Conservation (phyloP, 2,113 vertebrate species). For the Onychostoma macrolepis region DNA sequence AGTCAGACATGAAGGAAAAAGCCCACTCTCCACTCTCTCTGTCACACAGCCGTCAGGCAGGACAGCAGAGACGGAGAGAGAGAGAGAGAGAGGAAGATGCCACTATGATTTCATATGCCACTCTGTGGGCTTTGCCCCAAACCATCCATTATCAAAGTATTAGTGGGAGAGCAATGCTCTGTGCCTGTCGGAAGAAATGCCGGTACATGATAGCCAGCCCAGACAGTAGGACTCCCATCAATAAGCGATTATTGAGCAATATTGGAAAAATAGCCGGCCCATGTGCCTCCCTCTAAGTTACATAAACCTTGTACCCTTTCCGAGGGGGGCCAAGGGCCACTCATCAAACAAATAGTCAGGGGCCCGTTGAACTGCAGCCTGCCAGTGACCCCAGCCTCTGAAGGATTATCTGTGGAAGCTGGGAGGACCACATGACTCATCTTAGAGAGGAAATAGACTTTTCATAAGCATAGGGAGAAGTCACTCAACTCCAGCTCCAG, state of each 20-base stretch:
- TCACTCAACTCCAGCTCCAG: constrained; percentile 14
- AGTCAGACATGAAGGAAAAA: constrained; percentile 93
- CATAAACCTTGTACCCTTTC: constrained; percentile 18
- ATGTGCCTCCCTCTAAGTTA: neutral
- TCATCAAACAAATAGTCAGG: constrained; percentile 56
- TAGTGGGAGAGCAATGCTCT: constrained; percentile 36
- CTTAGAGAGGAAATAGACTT: constrained; percentile 41
- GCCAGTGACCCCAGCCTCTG: constrained; percentile 54
- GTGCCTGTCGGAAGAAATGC: neutral
- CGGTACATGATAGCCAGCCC: neutral
- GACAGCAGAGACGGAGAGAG: constrained; percentile 68
- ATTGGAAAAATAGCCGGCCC: constrained; percentile 6
- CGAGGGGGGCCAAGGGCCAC: constrained; percentile 1
- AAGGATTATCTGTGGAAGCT: constrained; percentile 60
- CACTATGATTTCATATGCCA: constrained; percentile 35
- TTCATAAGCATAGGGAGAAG: constrained; percentile 35
- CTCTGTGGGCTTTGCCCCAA: constrained; percentile 34
- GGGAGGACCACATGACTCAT: constrained; percentile 30
- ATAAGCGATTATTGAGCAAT: constrained; percentile 18
- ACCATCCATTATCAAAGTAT: constrained; percentile 63
- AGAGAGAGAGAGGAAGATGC: constrained; percentile 50
- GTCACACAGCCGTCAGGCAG: constrained; percentile 88
- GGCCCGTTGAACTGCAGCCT: constrained; percentile 43
- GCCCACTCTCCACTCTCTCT: constrained; percentile 85
- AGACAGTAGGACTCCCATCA: constrained; percentile 17